Conservation (phyloP, 2,888 invertebrate species). For the Horisme vitalbata region DNA sequence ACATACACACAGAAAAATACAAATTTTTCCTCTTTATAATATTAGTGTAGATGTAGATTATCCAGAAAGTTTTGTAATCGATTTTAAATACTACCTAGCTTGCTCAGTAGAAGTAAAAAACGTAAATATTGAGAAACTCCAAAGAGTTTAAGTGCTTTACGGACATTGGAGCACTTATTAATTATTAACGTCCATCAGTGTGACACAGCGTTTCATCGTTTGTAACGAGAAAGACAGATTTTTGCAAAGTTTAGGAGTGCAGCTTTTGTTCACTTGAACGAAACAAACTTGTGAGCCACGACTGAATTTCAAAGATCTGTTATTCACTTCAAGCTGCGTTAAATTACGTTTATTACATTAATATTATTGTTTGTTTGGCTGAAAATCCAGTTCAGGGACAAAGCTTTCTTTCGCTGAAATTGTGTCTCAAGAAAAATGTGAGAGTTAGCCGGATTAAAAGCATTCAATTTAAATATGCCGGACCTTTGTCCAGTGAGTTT, state of each 20-base stretch:
- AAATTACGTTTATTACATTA: no score
- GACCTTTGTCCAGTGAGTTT: slow-evolving; percentile 75
- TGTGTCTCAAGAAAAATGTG: slow-evolving; percentile 51
- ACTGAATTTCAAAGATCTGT: no score
- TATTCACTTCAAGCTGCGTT: no score
- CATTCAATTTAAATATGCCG: slow-evolving; percentile 75
- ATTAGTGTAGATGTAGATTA: no score
- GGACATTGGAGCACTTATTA: slow-evolving; percentile 47
- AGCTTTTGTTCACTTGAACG: no score
- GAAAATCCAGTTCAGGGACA: slow-evolving; percentile 25
- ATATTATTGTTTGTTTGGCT: no score
- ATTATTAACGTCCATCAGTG: slow-evolving; percentile 52
- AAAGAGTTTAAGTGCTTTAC: slow-evolving; percentile 41
- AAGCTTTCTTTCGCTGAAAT: slow-evolving; percentile 39
- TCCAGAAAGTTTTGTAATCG: no score
- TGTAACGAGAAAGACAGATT: slow-evolving; percentile 8
- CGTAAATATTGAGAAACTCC: slow-evolving; percentile 38
- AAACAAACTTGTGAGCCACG: no score
- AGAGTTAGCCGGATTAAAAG: slow-evolving; percentile 66
- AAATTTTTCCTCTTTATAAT: no score
- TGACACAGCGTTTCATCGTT: slow-evolving; percentile 43
- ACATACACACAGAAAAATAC: no score
- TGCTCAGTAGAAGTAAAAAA: slow-evolving; percentile 33
- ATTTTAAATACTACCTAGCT: no score
- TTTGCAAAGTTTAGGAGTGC: background rate